Base-by-base conservation (phyloP, 1,140 invertebrate species). In the Drosophila azteca region DNA sequence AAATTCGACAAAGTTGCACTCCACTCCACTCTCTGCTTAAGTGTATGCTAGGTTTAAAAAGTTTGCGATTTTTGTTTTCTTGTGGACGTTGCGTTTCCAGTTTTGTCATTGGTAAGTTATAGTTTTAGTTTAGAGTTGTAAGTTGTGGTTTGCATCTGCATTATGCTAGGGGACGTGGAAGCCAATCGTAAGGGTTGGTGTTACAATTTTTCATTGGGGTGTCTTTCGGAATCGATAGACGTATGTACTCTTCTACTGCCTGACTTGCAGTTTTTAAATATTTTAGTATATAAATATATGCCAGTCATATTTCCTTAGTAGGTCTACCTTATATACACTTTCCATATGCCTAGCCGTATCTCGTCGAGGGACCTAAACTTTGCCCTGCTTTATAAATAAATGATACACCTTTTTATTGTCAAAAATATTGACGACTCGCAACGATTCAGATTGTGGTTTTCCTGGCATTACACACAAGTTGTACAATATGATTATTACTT, bases 371-470 rank as follows among this genome's bases (percentile, higher is more conserved):
- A 31, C 29, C 26, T 24, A 45, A 24, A 2, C 7, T 45, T 73
- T 22, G 51, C 59, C 31, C 43, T 41, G 60, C 48, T 72, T 64
- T 74, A 55, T 50, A 65, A 80, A 81, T 57, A 63, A 54, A 65
- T 82, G 79, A 66, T 71, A 87, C 74, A 77, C 52, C 50, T 62
- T 58, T 69, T 87, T 87, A 87, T 87, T 87, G 82, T 87, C 82
- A 82, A 85, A 76, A 79, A 88, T 87, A 87, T 88, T 70, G 82
- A 87, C 82, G 74, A 88, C 82, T 81, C 52, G 20, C 69, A 31
- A 55, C 65, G 59, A 66, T 58, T 66, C 62, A 60, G 69, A 82
- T 88, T 71, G 72, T 67, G 76, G 78, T 81, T 53, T 68, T 60
- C 64, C 50, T 77, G 52, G 52, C 57, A 65, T 77, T 77, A 48